These are phyloP conservation scores for Lacerta agilis DNA, from an alignment of 2,797 vertebrate genomes.

Conservation along the genomic window DNA sequence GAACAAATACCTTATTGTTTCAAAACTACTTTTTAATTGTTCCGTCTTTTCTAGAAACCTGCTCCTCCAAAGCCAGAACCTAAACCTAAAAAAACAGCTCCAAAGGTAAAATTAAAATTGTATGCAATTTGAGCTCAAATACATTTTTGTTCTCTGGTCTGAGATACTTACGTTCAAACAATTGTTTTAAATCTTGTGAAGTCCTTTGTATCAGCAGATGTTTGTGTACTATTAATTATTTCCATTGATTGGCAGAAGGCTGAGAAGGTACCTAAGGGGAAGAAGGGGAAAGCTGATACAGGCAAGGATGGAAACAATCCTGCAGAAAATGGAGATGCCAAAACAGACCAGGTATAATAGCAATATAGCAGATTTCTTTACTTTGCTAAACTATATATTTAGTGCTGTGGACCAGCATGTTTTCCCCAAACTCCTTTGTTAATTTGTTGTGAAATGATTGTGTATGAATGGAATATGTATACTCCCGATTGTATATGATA, in stretches of 20 bases:
- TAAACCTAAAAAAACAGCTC: constrained; percentile 89
- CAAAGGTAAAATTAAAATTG: constrained; percentile 82
- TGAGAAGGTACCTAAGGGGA: constrained; percentile 84
- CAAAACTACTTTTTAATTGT: background rate
- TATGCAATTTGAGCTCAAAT: background rate
- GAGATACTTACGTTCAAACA: background rate
- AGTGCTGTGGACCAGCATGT: background rate
- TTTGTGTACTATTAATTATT: background rate
- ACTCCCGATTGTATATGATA: background rate
- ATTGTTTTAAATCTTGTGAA: background rate
- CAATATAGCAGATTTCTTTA: background rate
- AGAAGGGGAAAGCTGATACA: constrained; percentile 90
- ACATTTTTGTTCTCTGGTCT: background rate
- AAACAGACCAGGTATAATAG: constrained; percentile 90
- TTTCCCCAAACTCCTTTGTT: background rate
- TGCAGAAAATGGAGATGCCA: constrained; percentile 93
- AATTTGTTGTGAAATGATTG: background rate
- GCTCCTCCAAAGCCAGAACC: constrained; percentile 84
- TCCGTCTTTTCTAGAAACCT: constrained; percentile 80
- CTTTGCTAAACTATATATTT: background rate
- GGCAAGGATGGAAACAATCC: constrained; percentile 86
- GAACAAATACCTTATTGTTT: background rate
- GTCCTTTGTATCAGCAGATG: background rate
- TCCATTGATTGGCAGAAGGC: constrained; percentile 79
- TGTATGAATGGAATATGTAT: background rate